phyloP scores from a whole-genome alignment of 2,113 vertebrate genomes.

The Plecotus auritus region DNA sequence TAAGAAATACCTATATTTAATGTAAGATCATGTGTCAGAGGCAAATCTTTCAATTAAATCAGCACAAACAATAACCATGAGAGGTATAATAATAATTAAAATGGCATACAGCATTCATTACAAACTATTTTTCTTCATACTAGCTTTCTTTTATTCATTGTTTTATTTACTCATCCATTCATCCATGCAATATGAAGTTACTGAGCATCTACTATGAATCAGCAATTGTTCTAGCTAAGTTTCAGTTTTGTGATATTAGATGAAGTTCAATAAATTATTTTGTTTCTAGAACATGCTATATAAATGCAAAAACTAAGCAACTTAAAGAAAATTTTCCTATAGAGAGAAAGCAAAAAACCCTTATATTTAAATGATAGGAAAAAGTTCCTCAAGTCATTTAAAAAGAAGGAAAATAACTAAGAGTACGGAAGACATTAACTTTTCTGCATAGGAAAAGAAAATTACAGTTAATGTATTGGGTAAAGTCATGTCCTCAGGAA shows the following conservation, averaged over 20 bases:
- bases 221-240: not conserved
- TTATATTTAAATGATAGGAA: constrained; percentile 72
- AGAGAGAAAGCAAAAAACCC: constrained; percentile 62
- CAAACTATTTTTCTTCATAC: not conserved
- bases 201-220: not conserved
- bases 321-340: constrained; percentile 68
- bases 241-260: not conserved
- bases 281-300: not conserved
- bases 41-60: constrained; percentile 44
- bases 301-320: not conserved
- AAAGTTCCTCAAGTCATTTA: constrained; percentile 58
- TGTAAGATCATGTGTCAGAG: rapidly evolving
- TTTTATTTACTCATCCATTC: not conserved
- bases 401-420: not conserved
- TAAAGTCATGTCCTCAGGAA: not conserved
- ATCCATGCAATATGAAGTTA: not conserved
- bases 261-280: not conserved
- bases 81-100: not conserved
- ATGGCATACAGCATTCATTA: not conserved
- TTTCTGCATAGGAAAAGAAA: constrained; percentile 67
- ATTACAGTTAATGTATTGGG: constrained; percentile 56
- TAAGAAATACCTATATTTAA: not conserved
- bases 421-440: constrained; percentile 51
- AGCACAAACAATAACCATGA: constrained; percentile 7
- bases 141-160: not conserved